phyloP scores from a whole-genome alignment of 2,888 invertebrate genomes.

The Noctua fimbriata region DNA sequence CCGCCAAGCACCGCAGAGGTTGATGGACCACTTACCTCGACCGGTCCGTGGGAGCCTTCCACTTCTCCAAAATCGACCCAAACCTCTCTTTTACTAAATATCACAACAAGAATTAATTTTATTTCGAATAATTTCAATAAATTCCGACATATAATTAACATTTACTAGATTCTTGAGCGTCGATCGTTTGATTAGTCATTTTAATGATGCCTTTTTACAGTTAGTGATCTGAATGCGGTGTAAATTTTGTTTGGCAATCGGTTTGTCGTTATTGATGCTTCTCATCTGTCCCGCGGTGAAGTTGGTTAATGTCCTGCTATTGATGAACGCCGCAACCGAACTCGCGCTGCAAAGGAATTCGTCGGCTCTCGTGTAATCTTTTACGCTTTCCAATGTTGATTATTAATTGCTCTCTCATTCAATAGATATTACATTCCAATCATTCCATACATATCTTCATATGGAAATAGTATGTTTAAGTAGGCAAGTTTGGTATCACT shows the following conservation, averaged over 20 bases:
- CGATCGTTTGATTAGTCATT: constrained; percentile 87
- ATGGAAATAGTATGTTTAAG: constrained; percentile 75
- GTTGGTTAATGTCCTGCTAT: constrained; percentile 78
- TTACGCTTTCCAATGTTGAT: constrained; percentile 87
- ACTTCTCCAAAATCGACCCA: constrained; percentile 76
- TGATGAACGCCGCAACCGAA: constrained; percentile 70
- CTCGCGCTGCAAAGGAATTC: constrained; percentile 79
- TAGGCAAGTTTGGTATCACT: constrained; percentile 64
- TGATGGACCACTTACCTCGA: constrained; percentile 80
- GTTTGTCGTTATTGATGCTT: constrained; percentile 80
- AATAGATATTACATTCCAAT: constrained; percentile 84
- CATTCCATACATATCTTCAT: constrained; percentile 78
- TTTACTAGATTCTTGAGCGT: constrained; percentile 86
- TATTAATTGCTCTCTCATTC: constrained; percentile 87
- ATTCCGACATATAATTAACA: constrained; percentile 86
- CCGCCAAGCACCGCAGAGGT: constrained; percentile 67
- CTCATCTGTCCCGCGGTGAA: constrained; percentile 76
- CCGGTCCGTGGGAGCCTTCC: constrained; percentile 81
- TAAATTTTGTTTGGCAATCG: constrained; percentile 83
- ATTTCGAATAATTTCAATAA: constrained; percentile 85
- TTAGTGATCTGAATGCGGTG: constrained; percentile 85
- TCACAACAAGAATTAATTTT: constrained; percentile 82
- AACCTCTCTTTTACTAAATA: constrained; percentile 78
- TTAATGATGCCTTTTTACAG: constrained; percentile 86
- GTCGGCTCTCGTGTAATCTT: constrained; percentile 85